These are phyloP conservation scores for Syritta pipiens DNA, from an alignment of 2,888 invertebrate species.

Conservation along the genomic window DNA sequence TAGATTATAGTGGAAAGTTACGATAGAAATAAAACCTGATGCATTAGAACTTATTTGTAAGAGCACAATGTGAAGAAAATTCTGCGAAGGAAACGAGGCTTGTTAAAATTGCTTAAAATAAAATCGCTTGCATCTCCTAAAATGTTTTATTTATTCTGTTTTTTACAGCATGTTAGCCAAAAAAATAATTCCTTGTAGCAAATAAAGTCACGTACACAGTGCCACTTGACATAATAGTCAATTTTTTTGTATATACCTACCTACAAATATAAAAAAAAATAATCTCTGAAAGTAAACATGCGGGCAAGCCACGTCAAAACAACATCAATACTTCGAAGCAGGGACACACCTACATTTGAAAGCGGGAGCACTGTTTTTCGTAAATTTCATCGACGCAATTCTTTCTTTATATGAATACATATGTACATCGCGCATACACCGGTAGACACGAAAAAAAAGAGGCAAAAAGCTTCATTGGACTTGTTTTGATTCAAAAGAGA, in stretches of 20 bases:
- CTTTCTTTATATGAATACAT: slow-evolving; percentile 3
- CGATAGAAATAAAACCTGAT: too few species aligned
- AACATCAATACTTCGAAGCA: slow-evolving; percentile 31
- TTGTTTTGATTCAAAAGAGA: slow-evolving; percentile 20
- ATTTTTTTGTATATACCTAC: slow-evolving; percentile 1
- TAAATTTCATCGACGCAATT: slow-evolving; percentile 33
- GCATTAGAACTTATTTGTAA: too few species aligned
- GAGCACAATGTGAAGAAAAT: too few species aligned
- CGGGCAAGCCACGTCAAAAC: slow-evolving; percentile 47
- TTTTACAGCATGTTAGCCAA: neutral
- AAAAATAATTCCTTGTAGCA: slow-evolving; percentile 5
- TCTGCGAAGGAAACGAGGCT: too few species aligned
- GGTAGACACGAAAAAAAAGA: neutral
- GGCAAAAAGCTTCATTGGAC: neutral
- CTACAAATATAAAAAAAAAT: neutral
- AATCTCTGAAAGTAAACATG: neutral
- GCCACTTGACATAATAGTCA: slow-evolving; percentile 28
- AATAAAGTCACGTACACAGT: slow-evolving; percentile 31
- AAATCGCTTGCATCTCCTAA: too few species aligned
- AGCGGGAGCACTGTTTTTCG: neutral
- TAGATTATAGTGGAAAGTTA: too few species aligned
- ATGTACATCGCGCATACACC: slow-evolving; percentile 23
- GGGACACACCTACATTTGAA: slow-evolving; percentile 54
- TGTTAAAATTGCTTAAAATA: too few species aligned
- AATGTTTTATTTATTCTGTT: neutral